These are phyloP conservation scores for Drosophila novamexicana DNA, from an alignment of 1,140 invertebrate genomes.

Conservation along the genomic window DNA sequence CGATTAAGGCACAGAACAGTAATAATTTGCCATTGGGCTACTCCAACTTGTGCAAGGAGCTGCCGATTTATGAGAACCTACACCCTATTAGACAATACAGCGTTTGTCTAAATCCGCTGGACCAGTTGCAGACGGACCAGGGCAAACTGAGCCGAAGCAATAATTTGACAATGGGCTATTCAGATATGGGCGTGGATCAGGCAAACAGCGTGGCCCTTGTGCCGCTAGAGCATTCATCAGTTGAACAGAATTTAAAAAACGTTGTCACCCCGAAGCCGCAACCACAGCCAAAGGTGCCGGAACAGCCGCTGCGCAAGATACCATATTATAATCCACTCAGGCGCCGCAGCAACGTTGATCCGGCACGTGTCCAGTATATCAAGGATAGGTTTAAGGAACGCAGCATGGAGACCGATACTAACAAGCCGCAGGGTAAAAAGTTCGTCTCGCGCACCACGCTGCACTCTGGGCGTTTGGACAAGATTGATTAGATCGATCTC, in stretches of 20 bases:
- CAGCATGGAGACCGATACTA: conserved; percentile 28
- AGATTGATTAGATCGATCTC: conserved; percentile 39
- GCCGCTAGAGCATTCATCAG: conserved; percentile 6
- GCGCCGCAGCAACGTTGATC: conserved; percentile 48
- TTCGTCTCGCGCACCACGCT: conserved; percentile 35
- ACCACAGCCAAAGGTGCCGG: conserved; percentile 20
- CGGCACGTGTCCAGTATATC: conserved; percentile 52
- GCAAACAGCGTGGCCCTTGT: conserved; percentile 7
- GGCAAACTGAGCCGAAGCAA: conserved; percentile 3
- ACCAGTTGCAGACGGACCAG: conserved; percentile 13
- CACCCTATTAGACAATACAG: conserved; percentile 5
- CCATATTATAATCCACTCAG: conserved; percentile 46
- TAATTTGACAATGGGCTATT: conserved; percentile 5
- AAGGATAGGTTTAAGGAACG: conserved; percentile 48
- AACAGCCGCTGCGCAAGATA: conserved; percentile 28
- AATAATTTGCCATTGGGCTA: conserved; percentile 4
- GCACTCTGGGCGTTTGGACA: conserved; percentile 49
- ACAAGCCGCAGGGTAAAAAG: conserved; percentile 37
- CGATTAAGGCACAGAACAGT: background rate
- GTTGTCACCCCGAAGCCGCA: conserved; percentile 16
- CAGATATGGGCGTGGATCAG: background rate
- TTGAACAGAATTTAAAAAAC: conserved; percentile 26
- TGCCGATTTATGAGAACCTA: background rate
- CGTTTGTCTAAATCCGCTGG: conserved; percentile 16
- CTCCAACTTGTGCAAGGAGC: conserved; percentile 9